A percentile compares a stretch with the other conserved stretches of the same genome.
These are phyloP conservation scores for Aptenodytes patagonicus DNA, from an alignment of 2,113 vertebrate species.

Conservation along the genomic window DNA sequence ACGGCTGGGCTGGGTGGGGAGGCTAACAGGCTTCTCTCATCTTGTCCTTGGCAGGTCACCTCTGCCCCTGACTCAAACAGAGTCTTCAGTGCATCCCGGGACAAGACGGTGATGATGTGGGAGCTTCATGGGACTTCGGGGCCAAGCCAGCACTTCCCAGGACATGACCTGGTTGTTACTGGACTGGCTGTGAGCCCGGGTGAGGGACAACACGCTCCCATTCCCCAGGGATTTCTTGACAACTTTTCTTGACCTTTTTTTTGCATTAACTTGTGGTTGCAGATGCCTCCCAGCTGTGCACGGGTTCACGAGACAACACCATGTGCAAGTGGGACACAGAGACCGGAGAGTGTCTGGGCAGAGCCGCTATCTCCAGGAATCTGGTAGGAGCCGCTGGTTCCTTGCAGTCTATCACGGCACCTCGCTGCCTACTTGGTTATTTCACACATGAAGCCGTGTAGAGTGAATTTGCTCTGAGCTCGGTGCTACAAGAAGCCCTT, in stretches of 20 bases:
- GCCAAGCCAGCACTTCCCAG: slow-evolving; percentile 82
- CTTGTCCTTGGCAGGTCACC: slow-evolving; percentile 72
- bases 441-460: accelerated
- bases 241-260: background rate
- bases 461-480: background rate
- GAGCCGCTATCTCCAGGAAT: slow-evolving; percentile 87
- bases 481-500: background rate
- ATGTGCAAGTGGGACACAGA: slow-evolving; percentile 92
- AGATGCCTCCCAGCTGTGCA: slow-evolving; percentile 87
- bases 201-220: background rate
- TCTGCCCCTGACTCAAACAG: slow-evolving; percentile 79
- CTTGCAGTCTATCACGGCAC: background rate
- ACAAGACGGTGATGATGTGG: slow-evolving; percentile 90
- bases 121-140: slow-evolving; percentile 75
- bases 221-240: background rate
- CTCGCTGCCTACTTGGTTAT: accelerated
- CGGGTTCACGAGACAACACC: slow-evolving; percentile 92
- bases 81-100: slow-evolving; percentile 93
- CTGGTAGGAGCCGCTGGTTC: slow-evolving; percentile 73
- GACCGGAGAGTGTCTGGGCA: slow-evolving; percentile 82
- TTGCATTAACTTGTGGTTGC: background rate
- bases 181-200: slow-evolving; percentile 90
- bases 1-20: background rate
- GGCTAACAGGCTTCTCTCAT: background rate
- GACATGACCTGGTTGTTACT: slow-evolving; percentile 90